Base-by-base conservation (phyloP, 2,797 vertebrate genomes). In the Paratrypauchen microcephalus region DNA sequence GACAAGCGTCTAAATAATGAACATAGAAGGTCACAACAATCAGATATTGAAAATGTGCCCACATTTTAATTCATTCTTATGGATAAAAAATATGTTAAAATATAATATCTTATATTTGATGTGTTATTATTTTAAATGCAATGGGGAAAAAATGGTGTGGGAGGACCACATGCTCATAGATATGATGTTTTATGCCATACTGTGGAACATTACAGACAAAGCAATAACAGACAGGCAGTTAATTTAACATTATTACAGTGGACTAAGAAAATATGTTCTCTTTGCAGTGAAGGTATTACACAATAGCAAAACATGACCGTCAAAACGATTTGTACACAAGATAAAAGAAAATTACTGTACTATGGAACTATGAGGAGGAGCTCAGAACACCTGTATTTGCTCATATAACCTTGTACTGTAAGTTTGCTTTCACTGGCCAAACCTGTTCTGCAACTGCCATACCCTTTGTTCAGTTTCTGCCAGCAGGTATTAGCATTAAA, bases 391-490 rank as follows among this genome's bases (percentile, higher is more conserved):
- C 81, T 80, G 64, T 85, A 81, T 88, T 88, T 90, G 82, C 72
- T 72, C 6, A 55, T 19, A 73, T 73, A 61, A 64, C 12, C 57
- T 67, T 73, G 61, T 24, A 65, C 48, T 56, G 52, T 23, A 62
- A 54, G 54, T 76, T 80, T 73, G 26, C 50, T 74, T 65, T 75
- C 36, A 71, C 59, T 28, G 24, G 47, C 65, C 68, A 72, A 91
- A 92, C 88, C 84, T 65, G 90, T 91, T 92, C 59, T 77, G 45
- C 76, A 59, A 76, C 79, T 24, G 7, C 50, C 69, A 75, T 75
- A n/a, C 59, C 41, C 79, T 69, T 15, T 6, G 0, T 57, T 18
- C 66, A 15, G 72, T 86, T 87, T 87, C 75, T 23, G 66, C 50
- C 36, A 76, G 60, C 57, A 23, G 2, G 21, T 13, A 39, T 57